phyloP scores from a whole-genome alignment of 2,797 vertebrate species.

The Liparis tanakae region DNA sequence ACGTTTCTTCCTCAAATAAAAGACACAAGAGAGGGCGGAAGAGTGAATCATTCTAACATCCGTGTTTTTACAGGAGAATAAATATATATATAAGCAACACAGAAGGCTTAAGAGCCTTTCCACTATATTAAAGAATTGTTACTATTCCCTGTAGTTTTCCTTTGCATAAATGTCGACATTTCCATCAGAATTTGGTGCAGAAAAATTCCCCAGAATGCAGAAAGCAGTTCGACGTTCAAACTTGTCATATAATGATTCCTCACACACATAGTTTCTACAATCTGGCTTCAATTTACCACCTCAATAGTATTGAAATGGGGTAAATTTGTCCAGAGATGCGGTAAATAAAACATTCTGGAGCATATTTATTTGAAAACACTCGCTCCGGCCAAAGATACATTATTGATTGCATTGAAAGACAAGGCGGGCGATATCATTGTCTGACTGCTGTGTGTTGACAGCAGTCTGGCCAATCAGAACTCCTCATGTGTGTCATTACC shows the following conservation, averaged over 20 bases:
- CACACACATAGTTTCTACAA: neutral
- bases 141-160: neutral
- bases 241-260: neutral
- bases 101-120: too few relatives aligned
- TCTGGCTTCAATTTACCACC: conserved; percentile 5
- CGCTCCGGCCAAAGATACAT: neutral
- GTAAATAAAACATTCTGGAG: neutral
- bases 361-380: neutral
- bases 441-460: neutral
- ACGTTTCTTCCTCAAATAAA: neutral
- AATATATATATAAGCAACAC: too few relatives aligned
- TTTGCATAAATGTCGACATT: neutral
- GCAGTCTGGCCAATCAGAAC: conserved; percentile 11
- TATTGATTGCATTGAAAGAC: neutral
- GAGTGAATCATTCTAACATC: too few relatives aligned
- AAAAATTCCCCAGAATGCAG: neutral
- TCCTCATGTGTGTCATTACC: neutral
- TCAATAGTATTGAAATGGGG: neutral
- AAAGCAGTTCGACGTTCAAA: neutral
- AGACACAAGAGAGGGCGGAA: neutral
- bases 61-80: neutral
- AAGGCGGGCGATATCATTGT: conserved; percentile 14
- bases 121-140: too few relatives aligned
- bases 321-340: neutral
- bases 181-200: neutral